Percentiles rank a stretch among this genome's conserved stretches.
Evolutionary conservation across 2,113 vertebrate genomes (phyloP).

Genomic region (Ciconia boyciana): DNA sequence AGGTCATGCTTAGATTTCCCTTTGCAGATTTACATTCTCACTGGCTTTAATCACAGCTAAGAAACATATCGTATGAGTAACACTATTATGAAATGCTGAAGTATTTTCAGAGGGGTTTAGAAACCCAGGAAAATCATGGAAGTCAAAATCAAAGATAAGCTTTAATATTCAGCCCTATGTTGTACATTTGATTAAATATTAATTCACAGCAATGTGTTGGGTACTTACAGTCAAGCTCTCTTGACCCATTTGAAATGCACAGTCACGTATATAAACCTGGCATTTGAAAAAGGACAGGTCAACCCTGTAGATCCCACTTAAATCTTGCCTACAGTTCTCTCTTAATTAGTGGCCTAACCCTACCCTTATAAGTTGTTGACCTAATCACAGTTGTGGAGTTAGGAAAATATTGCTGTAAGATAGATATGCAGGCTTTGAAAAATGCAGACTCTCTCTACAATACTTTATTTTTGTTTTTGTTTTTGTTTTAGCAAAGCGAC

Average conservation of each 20-base stretch:
- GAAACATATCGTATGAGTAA: background rate
- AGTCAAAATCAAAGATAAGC: constrained; percentile 43
- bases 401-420: background rate
- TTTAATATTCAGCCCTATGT: constrained; percentile 20
- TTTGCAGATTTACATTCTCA: constrained; percentile 46
- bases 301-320: background rate
- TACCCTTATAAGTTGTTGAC: background rate
- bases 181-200: constrained; percentile 62
- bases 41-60: constrained; percentile 25
- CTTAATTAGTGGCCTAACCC: background rate
- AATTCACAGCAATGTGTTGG: constrained; percentile 45
- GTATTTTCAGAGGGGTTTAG: background rate
- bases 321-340: background rate
- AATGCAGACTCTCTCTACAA: background rate
- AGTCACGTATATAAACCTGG: constrained; percentile 20
- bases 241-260: constrained; percentile 38
- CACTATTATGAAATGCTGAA: constrained; percentile 5
- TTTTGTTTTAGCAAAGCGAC: background rate
- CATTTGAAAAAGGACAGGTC: constrained; percentile 34
- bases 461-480: background rate
- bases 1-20: constrained; percentile 50
- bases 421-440: background rate
- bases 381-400: background rate
- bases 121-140: background rate
- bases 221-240: constrained; percentile 18